Base-by-base conservation (phyloP, 2,113 vertebrate genomes). In the Sclerurus mexicanus region DNA sequence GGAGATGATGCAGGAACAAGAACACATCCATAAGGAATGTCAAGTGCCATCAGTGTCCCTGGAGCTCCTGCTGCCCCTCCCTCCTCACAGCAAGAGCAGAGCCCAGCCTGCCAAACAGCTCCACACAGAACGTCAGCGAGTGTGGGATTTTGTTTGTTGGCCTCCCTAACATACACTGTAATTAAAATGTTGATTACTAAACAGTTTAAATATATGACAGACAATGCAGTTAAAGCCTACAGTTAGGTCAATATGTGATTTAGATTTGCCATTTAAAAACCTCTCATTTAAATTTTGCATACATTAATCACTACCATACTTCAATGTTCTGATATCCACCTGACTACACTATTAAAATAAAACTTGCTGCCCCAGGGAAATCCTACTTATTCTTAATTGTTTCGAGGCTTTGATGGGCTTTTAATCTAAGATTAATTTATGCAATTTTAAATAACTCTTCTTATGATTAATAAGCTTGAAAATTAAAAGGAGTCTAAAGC, bases 341-440 rank as follows among this genome's bases (percentile, higher is more conserved):
- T 99, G 99, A 99, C 98, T 98, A 98, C 98, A 98, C 98, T 97
- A 98, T 99, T 99, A 98, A 99, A 98, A 99, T 98, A 99, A 98
- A 99, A 99, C 98, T 98, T 98, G 97, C 98, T 98, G 98, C 99
- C 99, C 99, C 97, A 98, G 99, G 99, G 99, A 99, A 99, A 99
- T 99, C 98, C 98, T 98, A 99, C 98, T 98, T 98, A 99, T 99
- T 98, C 99, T 99, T 99, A 99, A 99, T 99, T 99, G 99, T 99
- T 99, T 99, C 98, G 98, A 98, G 98, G 98, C 98, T 98, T 99
- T 99, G 98, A 99, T 99, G 98, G 99, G 98, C 98, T 99, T 99
- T 99, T 99, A 99, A 99, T 99, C 98, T 98, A 99, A 99, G 99
- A 99, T 99, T 99, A 99, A 99, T 99, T 99, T 99, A 99, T 99